phyloP scores from a whole-genome alignment of 2,113 vertebrate genomes.

The Antidorcas marsupialis region DNA sequence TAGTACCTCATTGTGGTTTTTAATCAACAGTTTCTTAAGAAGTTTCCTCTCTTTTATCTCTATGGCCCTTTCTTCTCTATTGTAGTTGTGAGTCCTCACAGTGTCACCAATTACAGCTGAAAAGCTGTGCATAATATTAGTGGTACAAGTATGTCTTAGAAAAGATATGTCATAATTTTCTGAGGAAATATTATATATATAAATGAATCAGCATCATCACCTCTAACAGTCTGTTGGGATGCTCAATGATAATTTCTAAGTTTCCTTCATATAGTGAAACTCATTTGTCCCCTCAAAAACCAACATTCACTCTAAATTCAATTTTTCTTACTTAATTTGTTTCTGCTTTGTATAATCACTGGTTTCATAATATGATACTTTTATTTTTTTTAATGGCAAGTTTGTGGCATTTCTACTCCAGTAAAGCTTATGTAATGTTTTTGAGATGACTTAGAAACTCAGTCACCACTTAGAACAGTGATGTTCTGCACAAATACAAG shows the following conservation, averaged over 20 bases:
- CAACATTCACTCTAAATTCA: not conserved
- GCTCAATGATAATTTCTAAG: not conserved
- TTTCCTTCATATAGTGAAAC: conserved; percentile 12
- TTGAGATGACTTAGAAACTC: not conserved
- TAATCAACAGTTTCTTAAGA: not conserved
- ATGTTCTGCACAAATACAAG: not conserved
- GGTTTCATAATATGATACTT: not conserved
- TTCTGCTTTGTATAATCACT: conserved; percentile 21
- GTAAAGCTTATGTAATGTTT: not conserved
- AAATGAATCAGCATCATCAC: not conserved
- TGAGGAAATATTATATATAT: not conserved
- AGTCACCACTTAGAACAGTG: not conserved
- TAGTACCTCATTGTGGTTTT: not conserved
- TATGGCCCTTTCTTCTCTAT: not conserved
- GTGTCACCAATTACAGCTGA: not conserved
- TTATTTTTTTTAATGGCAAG: not conserved
- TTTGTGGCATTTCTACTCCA: conserved; percentile 22
- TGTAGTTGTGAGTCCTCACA: not conserved
- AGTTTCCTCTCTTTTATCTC: not conserved
- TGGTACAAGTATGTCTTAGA: not conserved
- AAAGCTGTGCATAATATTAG: not conserved
- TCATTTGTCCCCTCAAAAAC: not conserved
- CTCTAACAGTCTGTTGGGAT: conserved; percentile 25
- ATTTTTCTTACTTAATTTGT: conserved; percentile 29
- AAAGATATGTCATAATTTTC: not conserved